Evolutionary conservation across 2,797 vertebrate species (phyloP), one percentile per base, ranked within the genome.

Genomic region (Muraenolepis orangiensis): DNA sequence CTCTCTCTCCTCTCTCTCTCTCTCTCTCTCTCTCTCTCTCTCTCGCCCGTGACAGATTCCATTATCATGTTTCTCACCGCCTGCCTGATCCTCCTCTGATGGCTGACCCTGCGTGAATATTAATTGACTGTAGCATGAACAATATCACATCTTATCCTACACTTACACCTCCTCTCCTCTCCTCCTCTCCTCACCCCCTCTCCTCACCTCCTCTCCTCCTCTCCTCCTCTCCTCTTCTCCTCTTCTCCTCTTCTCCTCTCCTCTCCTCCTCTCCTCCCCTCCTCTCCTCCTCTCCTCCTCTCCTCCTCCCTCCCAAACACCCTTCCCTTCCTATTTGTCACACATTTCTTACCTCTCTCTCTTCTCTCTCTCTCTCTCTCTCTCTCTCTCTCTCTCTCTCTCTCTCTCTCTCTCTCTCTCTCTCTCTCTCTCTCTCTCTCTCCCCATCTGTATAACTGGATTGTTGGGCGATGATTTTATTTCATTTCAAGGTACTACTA

Each of bases 31-130:
- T 34, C 34, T 72, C 80, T 73, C 38, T 82, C 82, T 34, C 32
- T 34, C 32, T 34, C 26, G 0, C 74, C 42, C 20, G 74, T 91
- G 92, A 90, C 74, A 89, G 90, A 81, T 90, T 76, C 90, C 89
- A 93, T 94, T 92, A 92, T 93, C 84, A 89, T 80, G 81, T 90
- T 90, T 90, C 89, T 91, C 88, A 88, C 78, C 87, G 79, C 84
- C 87, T 87, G 81, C 80, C 69, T 84, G 79, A 81, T 91, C 87
- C 71, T 78, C 87, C 87, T 82, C 90, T 78, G 90, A 82, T 84
- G 87, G 91, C 92, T 93, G 93, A 93, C 92, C 91, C 89, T 88
- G 91, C 80, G 79, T 80, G 89, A 93, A 91, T 94, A 93, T 94
- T 90, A 91, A 91, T 93, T 88, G 92, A 89, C 88, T 91, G 88